A percentile compares a stretch with the other conserved stretches of the same genome.
Evolutionary conservation across 2,113 vertebrate genomes (phyloP).

Genomic region (Megaptera novaeangliae): DNA sequence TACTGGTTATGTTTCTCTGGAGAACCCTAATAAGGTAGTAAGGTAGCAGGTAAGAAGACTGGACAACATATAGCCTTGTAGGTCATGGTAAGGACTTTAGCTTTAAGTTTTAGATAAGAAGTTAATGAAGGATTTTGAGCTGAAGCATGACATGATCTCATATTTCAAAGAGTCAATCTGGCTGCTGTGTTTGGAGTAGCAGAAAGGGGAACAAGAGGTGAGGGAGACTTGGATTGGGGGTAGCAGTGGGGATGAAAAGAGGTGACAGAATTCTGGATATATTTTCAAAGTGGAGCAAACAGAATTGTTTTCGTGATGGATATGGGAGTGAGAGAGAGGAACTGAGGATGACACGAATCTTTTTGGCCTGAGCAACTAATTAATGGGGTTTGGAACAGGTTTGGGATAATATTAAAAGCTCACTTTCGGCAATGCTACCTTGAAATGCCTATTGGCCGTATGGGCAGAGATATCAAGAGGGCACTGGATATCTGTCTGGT

Average conservation of each 20-base stretch:
- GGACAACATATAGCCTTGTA: not conserved
- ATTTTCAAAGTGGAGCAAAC: not conserved
- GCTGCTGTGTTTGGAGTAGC: not conserved
- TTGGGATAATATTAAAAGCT: not conserved
- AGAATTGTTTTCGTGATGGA: not conserved
- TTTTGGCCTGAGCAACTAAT: not conserved
- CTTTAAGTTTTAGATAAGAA: not conserved
- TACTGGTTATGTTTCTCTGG: not conserved
- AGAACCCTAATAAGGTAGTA: not conserved
- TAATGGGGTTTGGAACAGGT: not conserved
- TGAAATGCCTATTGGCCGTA: not conserved
- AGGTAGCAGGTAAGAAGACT: not conserved
- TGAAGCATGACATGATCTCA: not conserved
- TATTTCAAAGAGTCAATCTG: not conserved
- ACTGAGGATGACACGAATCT: not conserved
- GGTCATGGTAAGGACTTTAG: not conserved
- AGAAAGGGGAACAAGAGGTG: not conserved
- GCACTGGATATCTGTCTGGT: not conserved
- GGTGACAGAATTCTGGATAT: not conserved
- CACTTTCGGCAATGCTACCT: not conserved
- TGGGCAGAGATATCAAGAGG: not conserved
- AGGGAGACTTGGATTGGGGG: not conserved
- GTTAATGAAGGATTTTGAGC: not conserved
- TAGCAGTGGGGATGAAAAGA: not conserved
- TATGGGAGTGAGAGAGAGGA: not conserved